Evolutionary conservation across 2,888 invertebrate species (phyloP).

Genomic region (Octodonta nipae): DNA sequence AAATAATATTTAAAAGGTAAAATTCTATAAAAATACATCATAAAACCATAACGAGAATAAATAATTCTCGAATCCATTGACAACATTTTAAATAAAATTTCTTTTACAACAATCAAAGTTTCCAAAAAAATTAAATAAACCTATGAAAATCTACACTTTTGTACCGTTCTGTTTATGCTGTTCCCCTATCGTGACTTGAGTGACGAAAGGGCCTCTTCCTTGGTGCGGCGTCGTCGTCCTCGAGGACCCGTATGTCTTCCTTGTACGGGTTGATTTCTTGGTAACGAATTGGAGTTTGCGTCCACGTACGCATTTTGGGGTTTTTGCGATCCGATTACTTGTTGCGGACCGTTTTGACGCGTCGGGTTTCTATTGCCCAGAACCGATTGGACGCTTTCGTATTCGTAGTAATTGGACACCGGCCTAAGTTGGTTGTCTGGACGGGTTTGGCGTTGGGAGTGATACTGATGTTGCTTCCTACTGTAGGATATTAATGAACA

Average conservation of each 20-base stretch:
- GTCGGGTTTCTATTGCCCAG: constrained; percentile 24
- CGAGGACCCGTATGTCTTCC: constrained; percentile 21
- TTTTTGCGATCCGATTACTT: constrained; percentile 4
- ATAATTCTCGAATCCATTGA: constrained; percentile 4
- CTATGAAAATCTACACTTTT: constrained; percentile 23
- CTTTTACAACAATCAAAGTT: constrained; percentile 3
- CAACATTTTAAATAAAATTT: constrained; percentile 14
- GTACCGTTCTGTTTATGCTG: constrained; percentile 36
- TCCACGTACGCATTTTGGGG: constrained; percentile 20
- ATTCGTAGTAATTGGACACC: constrained; percentile 73
- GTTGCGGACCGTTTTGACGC: constrained; percentile 18
- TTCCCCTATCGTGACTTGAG: constrained; percentile 48
- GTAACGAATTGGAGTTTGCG: constrained; percentile 27
- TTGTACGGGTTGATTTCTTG: constrained; percentile 21
- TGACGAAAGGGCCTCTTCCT: constrained; percentile 45
- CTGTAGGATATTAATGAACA: no score
- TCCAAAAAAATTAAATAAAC: neutral
- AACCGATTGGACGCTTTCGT: constrained; percentile 62
- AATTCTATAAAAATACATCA: constrained; percentile 11
- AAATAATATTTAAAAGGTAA: constrained; percentile 8
- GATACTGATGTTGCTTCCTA: constrained; percentile 54
- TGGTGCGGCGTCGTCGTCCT: constrained; percentile 29
- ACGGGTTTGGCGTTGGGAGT: constrained; percentile 43
- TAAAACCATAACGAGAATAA: constrained; percentile 2
- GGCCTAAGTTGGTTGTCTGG: constrained; percentile 46